A percentile compares a stretch with the other conserved stretches of the same genome.
These are phyloP conservation scores for Protonibea diacanthus DNA, from an alignment of 2,797 vertebrate species.

Conservation along the genomic window DNA sequence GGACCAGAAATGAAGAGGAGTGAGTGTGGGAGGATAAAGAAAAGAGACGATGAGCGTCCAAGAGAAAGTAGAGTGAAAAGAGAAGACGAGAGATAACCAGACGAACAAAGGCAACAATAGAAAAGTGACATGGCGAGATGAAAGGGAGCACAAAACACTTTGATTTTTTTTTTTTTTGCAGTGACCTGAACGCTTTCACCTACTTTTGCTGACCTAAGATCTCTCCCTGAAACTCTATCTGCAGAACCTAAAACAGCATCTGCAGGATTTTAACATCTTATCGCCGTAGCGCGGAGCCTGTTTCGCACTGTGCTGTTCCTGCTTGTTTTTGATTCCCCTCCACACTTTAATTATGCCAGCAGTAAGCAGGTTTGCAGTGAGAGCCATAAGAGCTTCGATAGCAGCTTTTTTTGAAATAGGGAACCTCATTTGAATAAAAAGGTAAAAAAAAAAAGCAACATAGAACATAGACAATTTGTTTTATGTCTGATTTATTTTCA, in stretches of 20 bases:
- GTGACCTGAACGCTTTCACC: constrained; percentile 33
- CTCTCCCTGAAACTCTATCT: constrained; percentile 34
- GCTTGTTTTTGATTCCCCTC: constrained; percentile 29
- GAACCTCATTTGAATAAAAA: constrained; percentile 41
- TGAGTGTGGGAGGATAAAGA: background rate
- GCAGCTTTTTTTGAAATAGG: constrained; percentile 10
- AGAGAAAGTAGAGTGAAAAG: background rate
- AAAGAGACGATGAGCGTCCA: background rate
- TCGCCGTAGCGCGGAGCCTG: background rate
- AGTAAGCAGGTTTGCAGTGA: constrained; percentile 38
- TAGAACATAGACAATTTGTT: background rate
- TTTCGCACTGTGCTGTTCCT: constrained; percentile 18
- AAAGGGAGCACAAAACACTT: constrained; percentile 2
- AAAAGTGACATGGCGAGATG: background rate
- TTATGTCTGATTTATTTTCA: constrained; percentile 8
- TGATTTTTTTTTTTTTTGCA: constrained; percentile 36
- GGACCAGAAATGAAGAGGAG: constrained; percentile 29
- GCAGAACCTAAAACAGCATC: constrained; percentile 43
- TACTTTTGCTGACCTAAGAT: constrained; percentile 55
- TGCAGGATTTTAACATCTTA: constrained; percentile 31
- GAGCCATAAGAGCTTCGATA: constrained; percentile 19
- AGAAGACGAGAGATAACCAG: background rate
- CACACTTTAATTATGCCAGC: constrained; percentile 25
- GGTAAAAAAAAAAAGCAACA: constrained; percentile 13
- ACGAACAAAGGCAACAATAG: constrained; percentile 8